Percentiles rank a stretch among this genome's conserved stretches.
Conservation (phyloP, 2,113 vertebrate species). For the Henicopernis longicauda region DNA sequence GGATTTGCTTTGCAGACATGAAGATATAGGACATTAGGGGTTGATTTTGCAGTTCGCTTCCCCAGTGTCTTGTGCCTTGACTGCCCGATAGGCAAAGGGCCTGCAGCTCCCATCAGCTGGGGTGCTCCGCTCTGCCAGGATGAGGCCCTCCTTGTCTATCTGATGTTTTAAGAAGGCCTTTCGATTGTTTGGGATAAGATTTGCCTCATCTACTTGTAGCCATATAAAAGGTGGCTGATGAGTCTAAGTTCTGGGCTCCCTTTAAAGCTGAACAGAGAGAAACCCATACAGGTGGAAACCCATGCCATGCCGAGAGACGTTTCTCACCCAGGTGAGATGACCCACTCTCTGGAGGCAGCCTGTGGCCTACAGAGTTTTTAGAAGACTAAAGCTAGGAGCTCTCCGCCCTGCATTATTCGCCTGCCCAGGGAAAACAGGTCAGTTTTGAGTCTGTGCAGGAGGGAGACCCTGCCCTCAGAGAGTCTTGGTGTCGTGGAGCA, state of each 20-base stretch:
- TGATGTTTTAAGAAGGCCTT: background rate
- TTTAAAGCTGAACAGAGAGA: background rate
- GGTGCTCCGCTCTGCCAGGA: background rate
- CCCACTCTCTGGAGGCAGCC: background rate
- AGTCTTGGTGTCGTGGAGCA: background rate
- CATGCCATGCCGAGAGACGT: background rate
- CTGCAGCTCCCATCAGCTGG: background rate
- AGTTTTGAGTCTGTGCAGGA: background rate
- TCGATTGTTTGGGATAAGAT: background rate
- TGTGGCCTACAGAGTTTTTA: background rate
- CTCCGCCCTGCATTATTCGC: background rate
- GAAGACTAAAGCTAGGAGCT: background rate
- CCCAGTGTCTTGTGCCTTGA: accelerated
- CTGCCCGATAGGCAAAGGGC: background rate
- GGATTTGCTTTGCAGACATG: background rate
- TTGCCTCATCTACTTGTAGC: background rate
- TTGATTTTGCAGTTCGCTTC: background rate
- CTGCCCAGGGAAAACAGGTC: background rate
- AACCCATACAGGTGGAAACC: background rate
- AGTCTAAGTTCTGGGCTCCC: background rate
- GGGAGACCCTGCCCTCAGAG: background rate
- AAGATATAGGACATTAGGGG: background rate
- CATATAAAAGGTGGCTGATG: background rate
- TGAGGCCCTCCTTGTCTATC: background rate
- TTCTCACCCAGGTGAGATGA: background rate